Base-by-base conservation (phyloP, 2,797 vertebrate genomes). In the Cuculus canorus region DNA sequence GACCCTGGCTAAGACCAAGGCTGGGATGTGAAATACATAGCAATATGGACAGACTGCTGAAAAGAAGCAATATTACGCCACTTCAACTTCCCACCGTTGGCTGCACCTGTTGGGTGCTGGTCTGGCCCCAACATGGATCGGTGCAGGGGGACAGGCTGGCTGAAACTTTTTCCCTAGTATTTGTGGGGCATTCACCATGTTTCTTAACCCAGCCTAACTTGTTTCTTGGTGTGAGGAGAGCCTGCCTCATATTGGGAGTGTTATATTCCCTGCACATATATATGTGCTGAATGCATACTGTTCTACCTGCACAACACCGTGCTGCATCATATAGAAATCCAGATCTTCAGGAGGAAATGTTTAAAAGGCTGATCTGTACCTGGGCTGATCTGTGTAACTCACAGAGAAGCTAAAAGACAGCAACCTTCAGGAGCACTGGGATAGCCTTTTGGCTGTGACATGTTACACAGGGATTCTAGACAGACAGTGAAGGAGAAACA, bases 211-310 rank as follows among this genome's bases (percentile, higher is more conserved):
- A 18, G 11, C 0, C 1, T 25, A 39, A 53, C 16, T 76, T 76
- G 23, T 54, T 41, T 41, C 35, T 69, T 2, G 4, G 9, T 1
- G 0, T 1, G 2, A 69, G n/a, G 18, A 81, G 53, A 82, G 41
- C 57, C 61, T n/a, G 8, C 18, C 48, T 60, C 6, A 5, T 71
- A 48, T 78, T 64, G n/a, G 37, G 33, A 86, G 41, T 8, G 80
- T 87, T 77, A 22, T 14, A 16, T 85, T 50, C 2, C 0, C 43
- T 61, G 19, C 35, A 32, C 0, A 0, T 27, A 11, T 6, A 0
- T 9, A 3, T 0, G 1, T 53, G 18, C 47, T 4, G 3, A 19
- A 43, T 14, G 43, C n/a, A 27, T 13, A 21, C 13, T 1, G 1
- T 27, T 50, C 50, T 82, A 9, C 53, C 52, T 65, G 66, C 65